Evolutionary conservation across 2,113 vertebrate species (phyloP).

Genomic region (Heterocephalus glaber): DNA sequence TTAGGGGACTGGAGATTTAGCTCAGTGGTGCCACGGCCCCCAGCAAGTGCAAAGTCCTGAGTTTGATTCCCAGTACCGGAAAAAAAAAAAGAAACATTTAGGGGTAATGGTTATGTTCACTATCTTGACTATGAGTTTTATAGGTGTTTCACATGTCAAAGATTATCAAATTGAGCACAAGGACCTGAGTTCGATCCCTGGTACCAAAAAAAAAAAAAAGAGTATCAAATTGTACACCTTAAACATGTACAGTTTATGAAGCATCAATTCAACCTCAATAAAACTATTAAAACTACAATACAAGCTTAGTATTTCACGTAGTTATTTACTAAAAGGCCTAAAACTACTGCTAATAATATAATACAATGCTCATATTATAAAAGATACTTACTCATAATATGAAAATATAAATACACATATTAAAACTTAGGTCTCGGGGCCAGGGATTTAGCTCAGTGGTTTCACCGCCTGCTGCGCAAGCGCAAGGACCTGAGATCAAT

Average conservation of each 20-base stretch:
- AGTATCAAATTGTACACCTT: background rate
- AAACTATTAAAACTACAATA: conserved; percentile 37
- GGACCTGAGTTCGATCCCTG: no score
- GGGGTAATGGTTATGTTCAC: background rate
- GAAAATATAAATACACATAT: conserved; percentile 2
- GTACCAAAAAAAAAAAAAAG: no score
- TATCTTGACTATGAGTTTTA: conserved; percentile 13
- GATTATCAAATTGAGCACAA: background rate
- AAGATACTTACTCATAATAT: background rate
- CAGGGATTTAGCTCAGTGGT: no score
- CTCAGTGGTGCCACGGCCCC: no score
- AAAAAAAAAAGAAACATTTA: background rate
- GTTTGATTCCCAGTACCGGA: no score
- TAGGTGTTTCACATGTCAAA: background rate
- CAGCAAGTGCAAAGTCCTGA: no score
- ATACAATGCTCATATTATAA: background rate
- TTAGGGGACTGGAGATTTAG: no score
- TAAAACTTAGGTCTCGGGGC: conserved; percentile 43
- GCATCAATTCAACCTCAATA: conserved; percentile 36
- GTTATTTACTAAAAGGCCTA: conserved; percentile 24
- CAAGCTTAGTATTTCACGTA: conserved; percentile 28
- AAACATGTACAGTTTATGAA: conserved; percentile 38
- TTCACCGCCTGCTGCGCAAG: no score
- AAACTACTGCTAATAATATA: conserved; percentile 25
- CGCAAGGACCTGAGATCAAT: no score